These are phyloP conservation scores for Thermophis baileyi DNA, from an alignment of 2,113 vertebrate genomes.

Conservation along the genomic window DNA sequence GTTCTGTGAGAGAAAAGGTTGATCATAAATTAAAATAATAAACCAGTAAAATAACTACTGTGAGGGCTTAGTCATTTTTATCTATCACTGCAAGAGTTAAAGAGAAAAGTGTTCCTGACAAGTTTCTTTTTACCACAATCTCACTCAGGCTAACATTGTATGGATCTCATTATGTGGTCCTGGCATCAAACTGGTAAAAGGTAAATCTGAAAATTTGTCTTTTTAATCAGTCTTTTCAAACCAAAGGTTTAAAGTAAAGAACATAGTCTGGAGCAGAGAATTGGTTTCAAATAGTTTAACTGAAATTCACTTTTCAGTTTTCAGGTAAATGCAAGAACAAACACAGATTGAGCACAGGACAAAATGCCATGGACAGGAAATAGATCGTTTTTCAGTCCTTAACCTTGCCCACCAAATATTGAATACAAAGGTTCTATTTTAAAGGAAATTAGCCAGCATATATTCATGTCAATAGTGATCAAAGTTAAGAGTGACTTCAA, in stretches of 20 bases:
- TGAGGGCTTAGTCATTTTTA: conserved; percentile 29
- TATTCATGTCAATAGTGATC: conserved; percentile 48
- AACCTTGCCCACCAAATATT: background rate
- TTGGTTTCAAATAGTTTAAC: background rate
- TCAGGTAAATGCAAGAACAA: background rate
- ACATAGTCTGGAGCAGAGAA: background rate
- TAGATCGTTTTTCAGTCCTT: background rate
- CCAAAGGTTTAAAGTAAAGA: conserved; percentile 42
- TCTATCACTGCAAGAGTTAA: conserved; percentile 45
- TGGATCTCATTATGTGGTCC: conserved; percentile 55
- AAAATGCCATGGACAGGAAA: background rate
- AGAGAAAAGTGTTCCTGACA: conserved; percentile 47
- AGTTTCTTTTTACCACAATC: conserved; percentile 52
- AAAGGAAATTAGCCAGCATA: conserved; percentile 42
- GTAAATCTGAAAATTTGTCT: conserved; percentile 60
- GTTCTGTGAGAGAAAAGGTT: background rate
- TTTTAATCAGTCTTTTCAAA: conserved; percentile 50
- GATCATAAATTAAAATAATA: background rate
- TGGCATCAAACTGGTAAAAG: conserved; percentile 38
- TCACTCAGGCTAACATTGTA: conserved; percentile 51
- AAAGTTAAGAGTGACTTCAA: conserved; percentile 36
- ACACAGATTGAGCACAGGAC: background rate
- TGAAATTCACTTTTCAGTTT: conserved; percentile 24
- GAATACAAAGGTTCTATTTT: background rate
- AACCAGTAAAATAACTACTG: background rate